phyloP scores from a whole-genome alignment of 2,888 invertebrate genomes.

The Tenthredo notha region DNA sequence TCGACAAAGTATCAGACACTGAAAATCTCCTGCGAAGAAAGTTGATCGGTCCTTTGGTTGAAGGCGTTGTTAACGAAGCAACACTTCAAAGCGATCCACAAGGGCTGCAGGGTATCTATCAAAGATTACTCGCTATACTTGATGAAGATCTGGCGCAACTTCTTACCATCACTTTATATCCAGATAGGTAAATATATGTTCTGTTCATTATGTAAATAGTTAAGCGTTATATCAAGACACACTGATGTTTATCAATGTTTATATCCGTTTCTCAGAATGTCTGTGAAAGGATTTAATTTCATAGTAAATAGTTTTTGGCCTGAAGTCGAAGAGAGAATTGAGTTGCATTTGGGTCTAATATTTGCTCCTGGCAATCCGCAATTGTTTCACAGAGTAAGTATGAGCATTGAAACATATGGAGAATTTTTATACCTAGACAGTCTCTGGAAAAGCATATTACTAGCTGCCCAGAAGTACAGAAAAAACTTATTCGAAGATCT shows the following conservation, averaged over 20 bases:
- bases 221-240: conserved; percentile 23
- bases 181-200: conserved; percentile 69
- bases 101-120: conserved; percentile 87
- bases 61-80: conserved; percentile 86
- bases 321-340: conserved; percentile 89
- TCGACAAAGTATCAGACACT: conserved; percentile 85
- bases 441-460: background rate
- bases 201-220: conserved; percentile 75
- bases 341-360: conserved; percentile 90
- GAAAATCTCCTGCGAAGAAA: conserved; percentile 86
- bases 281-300: conserved; percentile 86
- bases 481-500: background rate
- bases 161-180: conserved; percentile 72
- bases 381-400: conserved; percentile 85
- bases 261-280: conserved; percentile 65
- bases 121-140: conserved; percentile 86
- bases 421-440: background rate
- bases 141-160: conserved; percentile 83
- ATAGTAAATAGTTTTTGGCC: conserved; percentile 93
- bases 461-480: background rate
- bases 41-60: conserved; percentile 85
- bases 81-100: conserved; percentile 82
- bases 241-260: conserved; percentile 68
- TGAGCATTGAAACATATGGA: background rate
- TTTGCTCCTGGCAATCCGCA: conserved; percentile 96